Percentiles rank a stretch among this genome's conserved stretches.
Evolutionary conservation across 1,140 invertebrate species (phyloP).

Genomic region (Cydia strobilella): DNA sequence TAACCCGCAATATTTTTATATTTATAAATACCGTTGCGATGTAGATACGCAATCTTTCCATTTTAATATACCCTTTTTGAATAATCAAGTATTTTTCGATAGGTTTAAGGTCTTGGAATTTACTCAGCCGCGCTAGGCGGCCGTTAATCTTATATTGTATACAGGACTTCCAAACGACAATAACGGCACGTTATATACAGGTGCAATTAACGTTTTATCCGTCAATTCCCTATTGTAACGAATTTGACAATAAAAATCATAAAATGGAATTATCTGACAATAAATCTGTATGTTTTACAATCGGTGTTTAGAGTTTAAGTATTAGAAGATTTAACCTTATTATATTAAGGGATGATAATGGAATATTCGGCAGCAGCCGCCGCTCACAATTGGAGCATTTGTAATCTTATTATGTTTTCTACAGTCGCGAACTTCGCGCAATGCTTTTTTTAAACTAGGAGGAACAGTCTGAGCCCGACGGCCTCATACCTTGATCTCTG

Average conservation of each 20-base stretch:
- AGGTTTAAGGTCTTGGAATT: conserved; percentile 55
- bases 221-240: conserved; percentile 34
- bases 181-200: conserved; percentile 25
- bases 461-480: conserved; percentile 52
- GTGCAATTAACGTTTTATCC: conserved; percentile 26
- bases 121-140: conserved; percentile 23
- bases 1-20: conserved; percentile 70
- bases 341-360: conserved; percentile 13
- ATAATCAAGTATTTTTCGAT: conserved; percentile 70
- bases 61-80: conserved; percentile 60
- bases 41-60: conserved; percentile 57
- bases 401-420: background rate
- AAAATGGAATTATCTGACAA: conserved; percentile 27
- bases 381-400: background rate
- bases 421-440: background rate
- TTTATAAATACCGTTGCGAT: conserved; percentile 57
- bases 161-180: conserved; percentile 31
- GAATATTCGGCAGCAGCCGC: background rate
- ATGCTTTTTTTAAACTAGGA: conserved; percentile 25
- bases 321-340: conserved; percentile 19
- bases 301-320: conserved; percentile 32
- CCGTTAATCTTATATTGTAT: conserved; percentile 30
- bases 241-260: conserved; percentile 27
- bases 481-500: conserved; percentile 26
- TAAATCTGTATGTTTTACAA: conserved; percentile 34